phyloP scores from a whole-genome alignment of 2,888 invertebrate genomes.

The Incurvaria masculella region DNA sequence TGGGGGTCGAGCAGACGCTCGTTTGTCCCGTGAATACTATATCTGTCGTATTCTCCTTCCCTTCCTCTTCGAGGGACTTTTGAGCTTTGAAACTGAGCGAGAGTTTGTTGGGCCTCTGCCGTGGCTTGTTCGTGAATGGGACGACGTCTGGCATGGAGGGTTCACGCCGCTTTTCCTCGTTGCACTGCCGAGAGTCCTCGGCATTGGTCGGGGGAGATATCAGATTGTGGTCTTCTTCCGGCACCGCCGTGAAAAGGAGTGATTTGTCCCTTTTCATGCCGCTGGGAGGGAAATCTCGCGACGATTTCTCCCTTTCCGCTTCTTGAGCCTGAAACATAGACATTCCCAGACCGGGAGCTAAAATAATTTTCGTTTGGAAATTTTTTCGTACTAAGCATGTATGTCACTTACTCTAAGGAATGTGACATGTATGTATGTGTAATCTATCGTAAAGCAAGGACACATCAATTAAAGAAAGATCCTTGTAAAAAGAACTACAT shows the following conservation, averaged over 20 bases:
- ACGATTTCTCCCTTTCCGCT: conserved; percentile 41
- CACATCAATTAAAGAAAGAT: too few species aligned
- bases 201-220: conserved; percentile 39
- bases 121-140: conserved; percentile 48
- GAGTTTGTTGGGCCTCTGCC: conserved; percentile 54
- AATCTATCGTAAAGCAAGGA: too few species aligned
- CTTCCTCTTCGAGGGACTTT: conserved; percentile 54
- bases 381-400: too few species aligned
- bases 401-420: too few species aligned
- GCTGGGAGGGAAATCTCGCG: conserved; percentile 42
- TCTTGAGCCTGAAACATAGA: conserved; percentile 48
- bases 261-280: conserved; percentile 78
- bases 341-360: too few species aligned
- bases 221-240: conserved; percentile 67
- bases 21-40: conserved; percentile 65
- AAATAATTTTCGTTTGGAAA: too few species aligned
- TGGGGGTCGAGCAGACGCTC: conserved; percentile 74
- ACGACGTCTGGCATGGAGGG: conserved; percentile 48
- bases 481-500: too few species aligned
- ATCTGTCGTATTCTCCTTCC: conserved; percentile 39
- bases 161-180: conserved; percentile 24
- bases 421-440: too few species aligned
- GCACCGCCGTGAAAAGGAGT: conserved; percentile 77
- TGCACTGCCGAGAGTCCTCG: not conserved
- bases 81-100: conserved; percentile 58